A percentile compares a stretch with the other conserved stretches of the same genome.
Conservation (phyloP, 1,140 invertebrate species). For the Achroia grisella region DNA sequence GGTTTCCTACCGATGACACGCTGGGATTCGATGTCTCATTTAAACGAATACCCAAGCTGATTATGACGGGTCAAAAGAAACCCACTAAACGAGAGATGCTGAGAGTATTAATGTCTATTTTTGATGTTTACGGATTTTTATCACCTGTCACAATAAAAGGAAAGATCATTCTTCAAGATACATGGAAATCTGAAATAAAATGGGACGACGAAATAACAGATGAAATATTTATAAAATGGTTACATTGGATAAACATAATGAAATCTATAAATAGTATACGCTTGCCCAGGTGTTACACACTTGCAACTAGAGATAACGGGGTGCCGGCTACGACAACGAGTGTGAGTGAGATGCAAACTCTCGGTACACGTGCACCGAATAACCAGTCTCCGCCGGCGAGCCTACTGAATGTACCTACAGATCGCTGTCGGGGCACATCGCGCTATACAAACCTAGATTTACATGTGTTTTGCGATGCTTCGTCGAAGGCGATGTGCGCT, state of each 20-base stretch:
- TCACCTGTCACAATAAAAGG: conserved; percentile 24
- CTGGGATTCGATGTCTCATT: conserved; percentile 4
- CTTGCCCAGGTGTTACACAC: conserved; percentile 13
- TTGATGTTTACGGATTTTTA: too few relatives aligned
- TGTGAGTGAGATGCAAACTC: not conserved
- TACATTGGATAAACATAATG: too few relatives aligned
- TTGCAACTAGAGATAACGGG: conserved; percentile 3
- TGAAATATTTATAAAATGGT: too few relatives aligned
- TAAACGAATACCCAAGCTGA: not conserved
- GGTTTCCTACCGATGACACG: not conserved
- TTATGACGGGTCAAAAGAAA: conserved; percentile 9
- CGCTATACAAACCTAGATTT: conserved; percentile 13
- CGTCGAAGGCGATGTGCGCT: too few relatives aligned
- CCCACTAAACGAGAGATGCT: conserved; percentile 22
- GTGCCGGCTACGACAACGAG: conserved; percentile 3
- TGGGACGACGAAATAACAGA: too few relatives aligned
- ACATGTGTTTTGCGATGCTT: too few relatives aligned
- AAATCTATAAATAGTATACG: too few relatives aligned
- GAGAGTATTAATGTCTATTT: conserved; percentile 17
- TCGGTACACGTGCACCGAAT: not conserved
- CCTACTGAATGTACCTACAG: conserved; percentile 2
- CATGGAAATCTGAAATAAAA: conserved; percentile 30
- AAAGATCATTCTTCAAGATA: conserved; percentile 40
- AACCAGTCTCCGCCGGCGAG: not conserved
- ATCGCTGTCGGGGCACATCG: not conserved